These are phyloP conservation scores for Caenorhabditis wallacei DNA, from an alignment of 2,888 invertebrate species.

Conservation along the genomic window DNA sequence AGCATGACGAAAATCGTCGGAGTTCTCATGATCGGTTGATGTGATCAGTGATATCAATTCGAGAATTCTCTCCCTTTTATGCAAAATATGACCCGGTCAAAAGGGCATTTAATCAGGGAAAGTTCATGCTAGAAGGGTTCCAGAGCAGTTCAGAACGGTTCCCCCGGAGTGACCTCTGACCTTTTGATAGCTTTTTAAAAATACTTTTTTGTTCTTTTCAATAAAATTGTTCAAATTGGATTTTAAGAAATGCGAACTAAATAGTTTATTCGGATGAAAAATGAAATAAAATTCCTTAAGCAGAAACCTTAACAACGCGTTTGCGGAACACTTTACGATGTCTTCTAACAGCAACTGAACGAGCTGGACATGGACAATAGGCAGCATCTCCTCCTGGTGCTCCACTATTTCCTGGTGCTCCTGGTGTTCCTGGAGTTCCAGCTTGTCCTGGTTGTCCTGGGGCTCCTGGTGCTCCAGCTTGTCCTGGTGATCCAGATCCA, in stretches of 20 bases:
- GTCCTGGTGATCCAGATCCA: constrained; percentile 53
- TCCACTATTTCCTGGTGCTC: constrained; percentile 61
- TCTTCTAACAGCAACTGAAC: constrained; percentile 40
- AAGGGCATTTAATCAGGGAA: background rate
- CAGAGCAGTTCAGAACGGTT: background rate
- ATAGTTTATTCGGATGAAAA: constrained; percentile 2
- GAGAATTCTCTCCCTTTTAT: constrained; percentile 1
- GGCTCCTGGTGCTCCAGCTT: constrained; percentile 48
- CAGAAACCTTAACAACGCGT: constrained; percentile 40
- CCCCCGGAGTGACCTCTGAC: background rate
- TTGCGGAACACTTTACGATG: constrained; percentile 44
- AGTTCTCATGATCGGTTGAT: constrained; percentile 31
- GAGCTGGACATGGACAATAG: constrained; percentile 49
- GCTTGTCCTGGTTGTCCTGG: constrained; percentile 55
- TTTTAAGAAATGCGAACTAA: background rate
- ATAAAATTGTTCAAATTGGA: no score
- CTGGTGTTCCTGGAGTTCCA: constrained; percentile 49
- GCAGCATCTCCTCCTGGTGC: constrained; percentile 58
- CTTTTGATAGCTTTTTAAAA: background rate
- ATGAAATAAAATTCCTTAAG: constrained; percentile 1
- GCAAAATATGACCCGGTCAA: constrained; percentile 6
- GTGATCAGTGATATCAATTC: constrained; percentile 27
- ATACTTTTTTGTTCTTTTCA: background rate
- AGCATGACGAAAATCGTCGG: constrained; percentile 24
- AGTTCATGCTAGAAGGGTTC: background rate